Conservation (phyloP, 2,888 invertebrate species). For the Spodoptera picta region DNA sequence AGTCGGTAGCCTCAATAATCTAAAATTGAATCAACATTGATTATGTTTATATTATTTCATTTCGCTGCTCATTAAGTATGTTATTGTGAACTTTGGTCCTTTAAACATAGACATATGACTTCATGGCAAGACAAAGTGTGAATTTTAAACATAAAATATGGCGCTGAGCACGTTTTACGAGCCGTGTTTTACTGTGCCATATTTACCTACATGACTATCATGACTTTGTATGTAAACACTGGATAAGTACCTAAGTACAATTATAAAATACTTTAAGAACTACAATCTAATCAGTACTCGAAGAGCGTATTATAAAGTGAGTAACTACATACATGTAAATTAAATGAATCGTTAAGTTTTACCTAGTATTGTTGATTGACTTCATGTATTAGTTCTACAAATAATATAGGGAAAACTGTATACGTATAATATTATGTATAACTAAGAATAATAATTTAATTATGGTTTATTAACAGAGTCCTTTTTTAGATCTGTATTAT, state of each 20-base stretch:
- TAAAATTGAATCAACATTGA: slow-evolving; percentile 24
- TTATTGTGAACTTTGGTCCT: slow-evolving; percentile 3
- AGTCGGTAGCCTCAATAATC: slow-evolving; percentile 59
- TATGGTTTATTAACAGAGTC: too few species aligned
- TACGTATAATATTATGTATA: too few species aligned
- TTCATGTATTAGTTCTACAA: too few species aligned
- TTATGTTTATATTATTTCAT: slow-evolving; percentile 1
- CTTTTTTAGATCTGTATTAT: too few species aligned
- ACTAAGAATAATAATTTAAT: too few species aligned
- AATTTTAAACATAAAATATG: slow-evolving; percentile 19
- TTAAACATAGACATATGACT: slow-evolving; percentile 6
- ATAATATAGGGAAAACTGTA: too few species aligned
- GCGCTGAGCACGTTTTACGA: slow-evolving; percentile 24
- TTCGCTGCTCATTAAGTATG: not conserved
- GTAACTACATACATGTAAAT: not conserved
- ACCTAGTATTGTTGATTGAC: too few species aligned
- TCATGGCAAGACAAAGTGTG: slow-evolving; percentile 12
- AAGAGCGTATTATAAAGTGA: not conserved
- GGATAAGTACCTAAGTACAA: slow-evolving; percentile 19
- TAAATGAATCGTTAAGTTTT: too few species aligned
- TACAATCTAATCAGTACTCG: slow-evolving; percentile 20
- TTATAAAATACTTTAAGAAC: slow-evolving; percentile 18
- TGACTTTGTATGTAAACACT: slow-evolving; percentile 32
- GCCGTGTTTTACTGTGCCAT: slow-evolving; percentile 14
- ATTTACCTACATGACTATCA: slow-evolving; percentile 28